Evolutionary conservation across 2,113 vertebrate species (phyloP).

Genomic region (Mustelus asterias): DNA sequence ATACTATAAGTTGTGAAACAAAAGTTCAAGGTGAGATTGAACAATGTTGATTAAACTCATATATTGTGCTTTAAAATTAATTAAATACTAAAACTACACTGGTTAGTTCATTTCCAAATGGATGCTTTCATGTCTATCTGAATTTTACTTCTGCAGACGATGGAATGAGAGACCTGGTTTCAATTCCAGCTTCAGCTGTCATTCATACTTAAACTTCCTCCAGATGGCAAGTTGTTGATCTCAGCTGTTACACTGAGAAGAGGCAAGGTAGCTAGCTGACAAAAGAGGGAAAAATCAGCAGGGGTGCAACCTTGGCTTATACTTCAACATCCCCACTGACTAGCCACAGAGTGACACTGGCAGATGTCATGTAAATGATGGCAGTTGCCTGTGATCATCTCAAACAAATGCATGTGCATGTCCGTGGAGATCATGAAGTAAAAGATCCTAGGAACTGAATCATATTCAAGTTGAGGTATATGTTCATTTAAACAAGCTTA

Average conservation of each 20-base stretch:
- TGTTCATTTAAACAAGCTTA: background rate
- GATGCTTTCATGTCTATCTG: background rate
- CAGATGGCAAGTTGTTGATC: conserved; percentile 33
- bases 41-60: background rate
- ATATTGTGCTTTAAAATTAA: background rate
- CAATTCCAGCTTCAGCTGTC: conserved; percentile 16
- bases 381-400: background rate
- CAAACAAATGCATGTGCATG: background rate
- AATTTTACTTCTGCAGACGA: background rate
- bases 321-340: conserved; percentile 23
- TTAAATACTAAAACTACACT: background rate
- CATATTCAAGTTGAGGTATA: background rate
- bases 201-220: conserved; percentile 24
- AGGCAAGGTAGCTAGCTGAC: background rate
- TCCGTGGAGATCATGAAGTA: background rate
- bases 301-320: background rate
- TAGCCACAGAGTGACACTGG: background rate
- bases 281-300: conserved; percentile 29
- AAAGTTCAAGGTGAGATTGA: background rate
- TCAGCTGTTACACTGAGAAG: background rate
- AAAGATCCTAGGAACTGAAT: background rate
- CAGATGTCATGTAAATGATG: background rate
- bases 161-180: background rate
- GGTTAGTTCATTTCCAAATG: background rate
- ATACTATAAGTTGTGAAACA: background rate